A percentile compares a stretch with the other conserved stretches of the same genome.
Conservation (phyloP, 2,113 vertebrate species). For the Hymenochirus boettgeri region DNA sequence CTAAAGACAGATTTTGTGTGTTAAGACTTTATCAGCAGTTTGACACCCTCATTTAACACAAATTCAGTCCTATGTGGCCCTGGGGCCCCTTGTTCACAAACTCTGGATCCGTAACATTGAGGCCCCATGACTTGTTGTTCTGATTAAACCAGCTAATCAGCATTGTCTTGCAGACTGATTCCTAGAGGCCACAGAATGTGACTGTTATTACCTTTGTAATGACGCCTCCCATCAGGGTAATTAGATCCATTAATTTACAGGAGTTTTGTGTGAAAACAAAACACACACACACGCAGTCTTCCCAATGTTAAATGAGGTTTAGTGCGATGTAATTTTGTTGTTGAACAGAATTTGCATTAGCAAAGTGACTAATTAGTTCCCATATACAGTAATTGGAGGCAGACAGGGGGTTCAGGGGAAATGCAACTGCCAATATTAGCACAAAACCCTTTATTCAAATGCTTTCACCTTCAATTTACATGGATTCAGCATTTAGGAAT, state of each 20-base stretch:
- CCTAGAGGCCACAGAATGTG: not conserved
- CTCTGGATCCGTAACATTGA: no score
- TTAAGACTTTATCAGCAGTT: no score
- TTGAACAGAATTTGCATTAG: conserved; percentile 38
- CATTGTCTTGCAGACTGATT: not conserved
- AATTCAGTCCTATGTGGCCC: no score
- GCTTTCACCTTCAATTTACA: not conserved
- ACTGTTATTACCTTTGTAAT: conserved; percentile 21
- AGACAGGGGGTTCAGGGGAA: not conserved
- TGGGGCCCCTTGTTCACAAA: no score
- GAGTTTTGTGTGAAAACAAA: conserved; percentile 19
- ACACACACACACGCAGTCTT: not conserved
- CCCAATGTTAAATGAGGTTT: conserved; percentile 29
- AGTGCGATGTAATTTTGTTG: conserved; percentile 28
- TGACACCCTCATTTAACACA: no score
- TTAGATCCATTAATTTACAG: conserved; percentile 37
- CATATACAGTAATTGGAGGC: conserved; percentile 28
- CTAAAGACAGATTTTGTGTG: no score
- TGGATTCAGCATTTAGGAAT: no score
- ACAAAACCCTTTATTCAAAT: not conserved
- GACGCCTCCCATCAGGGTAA: conserved; percentile 22
- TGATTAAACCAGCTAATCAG: not conserved
- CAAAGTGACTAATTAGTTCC: conserved; percentile 35
- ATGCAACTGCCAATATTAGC: no score
- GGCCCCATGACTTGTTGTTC: no score